A percentile compares a stretch with the other conserved stretches of the same genome.
phyloP scores from a whole-genome alignment of 2,797 vertebrate species.

The Hydrophis major region DNA sequence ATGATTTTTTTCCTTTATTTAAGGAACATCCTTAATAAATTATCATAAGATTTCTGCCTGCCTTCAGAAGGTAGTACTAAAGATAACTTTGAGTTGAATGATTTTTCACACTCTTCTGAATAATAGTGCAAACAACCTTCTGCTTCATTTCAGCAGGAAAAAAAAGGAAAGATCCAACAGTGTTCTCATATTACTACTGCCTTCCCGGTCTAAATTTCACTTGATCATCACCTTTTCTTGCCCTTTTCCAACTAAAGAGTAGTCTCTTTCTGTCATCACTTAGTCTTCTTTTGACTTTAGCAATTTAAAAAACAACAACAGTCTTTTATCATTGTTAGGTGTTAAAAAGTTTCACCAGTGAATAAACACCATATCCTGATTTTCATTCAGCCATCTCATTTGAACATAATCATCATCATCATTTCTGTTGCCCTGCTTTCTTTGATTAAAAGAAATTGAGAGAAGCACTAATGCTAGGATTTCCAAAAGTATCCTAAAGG shows the following conservation, averaged over 20 bases:
- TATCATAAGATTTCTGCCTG: constrained; percentile 53
- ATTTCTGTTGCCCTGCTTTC: background rate
- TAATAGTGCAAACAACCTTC: background rate
- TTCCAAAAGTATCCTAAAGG: constrained; percentile 2
- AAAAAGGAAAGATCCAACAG: background rate
- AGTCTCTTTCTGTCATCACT: background rate
- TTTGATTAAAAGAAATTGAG: background rate
- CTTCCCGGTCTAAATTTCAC: background rate
- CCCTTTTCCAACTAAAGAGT: background rate
- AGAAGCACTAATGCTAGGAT: constrained; percentile 3
- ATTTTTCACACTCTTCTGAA: constrained; percentile 43
- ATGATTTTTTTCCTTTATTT: constrained; percentile 54
- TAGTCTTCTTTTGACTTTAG: background rate
- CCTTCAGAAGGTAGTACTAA: constrained; percentile 46
- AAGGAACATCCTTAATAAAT: constrained; percentile 70
- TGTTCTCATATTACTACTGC: background rate
- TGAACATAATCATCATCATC: background rate
- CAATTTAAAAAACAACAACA: background rate
- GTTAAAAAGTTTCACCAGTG: background rate
- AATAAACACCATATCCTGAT: background rate
- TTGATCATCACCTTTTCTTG: background rate
- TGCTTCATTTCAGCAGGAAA: background rate
- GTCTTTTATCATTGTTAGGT: background rate
- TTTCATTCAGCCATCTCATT: background rate
- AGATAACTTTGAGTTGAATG: constrained; percentile 11